Conservation (phyloP, 2,113 vertebrate species). For the Odontophorus gujanensis region DNA sequence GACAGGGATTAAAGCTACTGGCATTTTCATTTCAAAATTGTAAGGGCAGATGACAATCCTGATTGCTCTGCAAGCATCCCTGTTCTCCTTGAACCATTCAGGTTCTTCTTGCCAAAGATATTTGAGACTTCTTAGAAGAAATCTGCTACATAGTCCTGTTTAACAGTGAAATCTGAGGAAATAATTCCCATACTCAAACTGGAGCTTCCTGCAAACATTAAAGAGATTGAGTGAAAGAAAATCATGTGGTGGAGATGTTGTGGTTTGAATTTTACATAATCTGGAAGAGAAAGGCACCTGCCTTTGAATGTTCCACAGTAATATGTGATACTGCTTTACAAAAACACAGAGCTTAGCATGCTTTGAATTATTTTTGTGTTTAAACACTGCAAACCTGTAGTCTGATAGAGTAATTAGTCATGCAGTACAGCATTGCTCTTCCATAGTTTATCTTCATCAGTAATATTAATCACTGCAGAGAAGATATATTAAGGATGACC, state of each 20-base stretch:
- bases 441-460: constrained; percentile 73
- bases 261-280: neutral
- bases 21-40: neutral
- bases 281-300: neutral
- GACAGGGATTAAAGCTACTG: neutral
- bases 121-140: neutral
- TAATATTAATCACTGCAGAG: constrained; percentile 70
- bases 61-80: neutral
- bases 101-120: neutral
- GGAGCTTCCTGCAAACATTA: neutral
- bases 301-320: neutral
- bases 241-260: neutral
- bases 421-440: constrained; percentile 53
- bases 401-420: constrained; percentile 69
- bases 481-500: constrained; percentile 61
- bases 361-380: constrained; percentile 71
- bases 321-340: neutral
- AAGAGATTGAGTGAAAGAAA: neutral
- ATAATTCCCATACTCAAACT: neutral
- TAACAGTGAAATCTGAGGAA: neutral
- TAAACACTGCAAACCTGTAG: constrained; percentile 70
- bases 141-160: neutral
- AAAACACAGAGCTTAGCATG: constrained; percentile 10
- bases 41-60: neutral
- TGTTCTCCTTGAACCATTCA: neutral